These are phyloP conservation scores for Potamarius usumacintae DNA, from an alignment of 2,113 vertebrate species.

Conservation along the genomic window DNA sequence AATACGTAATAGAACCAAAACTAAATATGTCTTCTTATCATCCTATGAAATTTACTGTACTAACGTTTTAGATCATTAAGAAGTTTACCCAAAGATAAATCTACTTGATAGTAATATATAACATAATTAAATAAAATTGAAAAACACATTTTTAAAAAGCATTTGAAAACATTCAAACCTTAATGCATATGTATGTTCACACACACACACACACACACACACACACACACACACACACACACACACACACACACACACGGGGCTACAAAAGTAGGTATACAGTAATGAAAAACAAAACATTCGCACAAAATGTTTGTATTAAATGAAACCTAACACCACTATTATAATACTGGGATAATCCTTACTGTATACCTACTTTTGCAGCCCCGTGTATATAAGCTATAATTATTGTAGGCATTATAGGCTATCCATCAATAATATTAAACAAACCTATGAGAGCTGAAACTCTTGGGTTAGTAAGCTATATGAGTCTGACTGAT, in stretches of 20 bases:
- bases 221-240: no score
- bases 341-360: no score
- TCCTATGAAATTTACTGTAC: not conserved
- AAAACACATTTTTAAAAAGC: not conserved
- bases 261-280: no score
- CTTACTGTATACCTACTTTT: no score
- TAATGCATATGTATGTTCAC: not conserved
- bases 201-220: not conserved
- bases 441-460: not conserved
- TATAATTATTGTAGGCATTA: not conserved
- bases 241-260: no score
- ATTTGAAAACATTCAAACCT: not conserved
- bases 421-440: not conserved
- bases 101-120: not conserved
- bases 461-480: not conserved
- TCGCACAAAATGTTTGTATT: no score
- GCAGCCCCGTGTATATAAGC: not conserved
- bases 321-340: no score
- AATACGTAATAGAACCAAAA: not conserved
- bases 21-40: not conserved
- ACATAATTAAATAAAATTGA: not conserved
- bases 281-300: no score
- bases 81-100: not conserved
- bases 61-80: not conserved
- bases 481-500: not conserved